A percentile compares a stretch with the other conserved stretches of the same genome.
Evolutionary conservation across 1,140 invertebrate genomes (phyloP).

Genomic region (Drosophila melanica): DNA sequence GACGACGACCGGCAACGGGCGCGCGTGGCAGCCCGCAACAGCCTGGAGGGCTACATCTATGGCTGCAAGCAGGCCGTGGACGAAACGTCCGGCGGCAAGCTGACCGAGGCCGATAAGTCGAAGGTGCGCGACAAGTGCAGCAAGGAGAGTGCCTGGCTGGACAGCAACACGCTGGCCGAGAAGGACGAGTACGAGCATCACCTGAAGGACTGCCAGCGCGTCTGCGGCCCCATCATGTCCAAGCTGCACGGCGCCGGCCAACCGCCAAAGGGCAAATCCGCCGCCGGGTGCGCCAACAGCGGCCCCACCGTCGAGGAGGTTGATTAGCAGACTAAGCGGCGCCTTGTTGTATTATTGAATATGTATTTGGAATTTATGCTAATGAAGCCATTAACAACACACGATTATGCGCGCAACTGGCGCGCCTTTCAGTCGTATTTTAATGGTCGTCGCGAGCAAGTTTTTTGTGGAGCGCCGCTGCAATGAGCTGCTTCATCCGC

Average conservation of each 20-base stretch:
- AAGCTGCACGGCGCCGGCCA: conserved; percentile 87
- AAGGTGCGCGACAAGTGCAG: conserved; percentile 86
- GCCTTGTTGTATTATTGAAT: conserved; percentile 10
- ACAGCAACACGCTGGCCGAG: conserved; percentile 88
- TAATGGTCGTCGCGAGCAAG: conserved; percentile 53
- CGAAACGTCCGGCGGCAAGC: conserved; percentile 87
- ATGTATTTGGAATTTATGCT: conserved; percentile 45
- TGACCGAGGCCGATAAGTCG: conserved; percentile 87
- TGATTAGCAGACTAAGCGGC: conserved; percentile 49
- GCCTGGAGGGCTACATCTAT: conserved; percentile 93
- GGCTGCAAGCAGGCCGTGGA: conserved; percentile 90
- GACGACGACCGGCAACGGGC: conserved; percentile 88
- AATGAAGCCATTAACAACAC: conserved; percentile 21
- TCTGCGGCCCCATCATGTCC: conserved; percentile 90
- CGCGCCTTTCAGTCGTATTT: conserved; percentile 13
- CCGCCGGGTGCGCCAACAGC: conserved; percentile 71
- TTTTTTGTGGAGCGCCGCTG: conserved; percentile 45
- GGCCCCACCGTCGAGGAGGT: conserved; percentile 78
- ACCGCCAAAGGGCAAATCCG: conserved; percentile 55
- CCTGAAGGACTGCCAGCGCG: conserved; percentile 89
- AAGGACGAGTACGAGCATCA: conserved; percentile 91
- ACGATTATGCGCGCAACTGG: neutral
- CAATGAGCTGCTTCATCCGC: conserved; percentile 50
- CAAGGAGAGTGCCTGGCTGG: conserved; percentile 86
- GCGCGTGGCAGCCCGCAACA: conserved; percentile 90